Percentiles rank a stretch among this genome's conserved stretches.
These are phyloP conservation scores for Zootoca vivipara DNA, from an alignment of 2,113 vertebrate species.

Conservation along the genomic window DNA sequence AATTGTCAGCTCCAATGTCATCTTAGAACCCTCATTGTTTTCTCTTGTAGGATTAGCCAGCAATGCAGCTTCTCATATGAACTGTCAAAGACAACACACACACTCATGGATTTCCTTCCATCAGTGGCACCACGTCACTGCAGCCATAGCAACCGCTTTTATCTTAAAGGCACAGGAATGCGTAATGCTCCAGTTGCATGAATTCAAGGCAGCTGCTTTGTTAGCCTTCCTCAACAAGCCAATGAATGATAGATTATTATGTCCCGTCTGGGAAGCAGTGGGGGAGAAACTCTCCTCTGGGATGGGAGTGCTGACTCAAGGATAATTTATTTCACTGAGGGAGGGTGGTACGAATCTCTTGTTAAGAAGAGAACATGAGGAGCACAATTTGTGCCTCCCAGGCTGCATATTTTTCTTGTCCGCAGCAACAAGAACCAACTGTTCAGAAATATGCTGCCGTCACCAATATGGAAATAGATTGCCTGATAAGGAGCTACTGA, in stretches of 20 bases:
- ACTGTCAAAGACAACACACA: not conserved
- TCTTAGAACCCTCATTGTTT: not conserved
- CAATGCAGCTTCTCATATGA: fast-evolving
- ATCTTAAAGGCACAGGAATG: constrained; percentile 27
- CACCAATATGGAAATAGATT: constrained; percentile 6
- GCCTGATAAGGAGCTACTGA: not conserved
- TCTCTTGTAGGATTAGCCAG: not conserved
- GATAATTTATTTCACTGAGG: too few species aligned
- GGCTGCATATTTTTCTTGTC: not conserved
- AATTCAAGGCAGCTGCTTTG: not conserved
- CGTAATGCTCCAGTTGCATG: not conserved
- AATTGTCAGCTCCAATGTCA: not conserved
- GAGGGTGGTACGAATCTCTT: not conserved
- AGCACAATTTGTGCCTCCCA: not conserved
- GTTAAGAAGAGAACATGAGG: not conserved
- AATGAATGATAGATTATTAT: not conserved
- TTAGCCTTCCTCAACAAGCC: not conserved
- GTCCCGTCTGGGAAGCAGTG: not conserved
- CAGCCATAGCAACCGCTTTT: constrained; percentile 30
- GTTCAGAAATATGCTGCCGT: not conserved
- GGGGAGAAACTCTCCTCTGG: not conserved
- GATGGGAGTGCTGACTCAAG: not conserved
- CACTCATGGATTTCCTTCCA: constrained; percentile 7
- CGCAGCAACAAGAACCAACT: not conserved
- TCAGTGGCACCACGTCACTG: not conserved